phyloP scores from a whole-genome alignment of 2,797 vertebrate genomes.

The Parambassis ranga region DNA sequence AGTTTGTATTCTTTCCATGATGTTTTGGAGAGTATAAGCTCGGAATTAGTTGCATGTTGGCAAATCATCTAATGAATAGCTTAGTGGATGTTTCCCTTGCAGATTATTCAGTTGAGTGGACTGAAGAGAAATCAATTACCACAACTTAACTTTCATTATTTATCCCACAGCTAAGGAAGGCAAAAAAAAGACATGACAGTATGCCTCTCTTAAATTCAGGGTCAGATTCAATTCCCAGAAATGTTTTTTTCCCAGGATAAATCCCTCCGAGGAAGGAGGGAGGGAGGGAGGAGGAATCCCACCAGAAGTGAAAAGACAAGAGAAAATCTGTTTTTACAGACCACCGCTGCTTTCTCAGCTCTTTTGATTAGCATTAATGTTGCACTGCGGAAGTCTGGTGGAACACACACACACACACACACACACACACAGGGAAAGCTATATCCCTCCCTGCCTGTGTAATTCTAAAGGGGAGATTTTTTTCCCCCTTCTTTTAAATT shows the following conservation, averaged over 20 bases:
- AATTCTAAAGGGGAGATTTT: conserved; percentile 54
- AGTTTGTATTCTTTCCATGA: conserved; percentile 52
- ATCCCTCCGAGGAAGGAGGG: conserved; percentile 25
- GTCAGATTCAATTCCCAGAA: conserved; percentile 55
- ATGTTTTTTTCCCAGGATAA: conserved; percentile 53
- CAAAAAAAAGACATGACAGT: conserved; percentile 24
- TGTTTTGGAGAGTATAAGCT: conserved; percentile 63
- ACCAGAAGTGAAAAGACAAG: conserved; percentile 64
- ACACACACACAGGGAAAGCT: conserved; percentile 30
- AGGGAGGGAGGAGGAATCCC: conserved; percentile 9
- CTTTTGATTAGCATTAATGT: conserved; percentile 75
- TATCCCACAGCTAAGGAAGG: conserved; percentile 33
- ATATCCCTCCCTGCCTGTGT: conserved; percentile 30
- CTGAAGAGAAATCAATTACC: conserved; percentile 78
- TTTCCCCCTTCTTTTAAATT: conserved; percentile 66
- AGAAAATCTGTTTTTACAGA: conserved; percentile 71
- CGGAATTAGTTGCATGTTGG: conserved; percentile 72
- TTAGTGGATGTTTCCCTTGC: conserved; percentile 68
- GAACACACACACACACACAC: conserved; percentile 18
- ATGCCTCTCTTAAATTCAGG: conserved; percentile 45
- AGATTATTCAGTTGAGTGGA: conserved; percentile 79
- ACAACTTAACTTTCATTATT: conserved; percentile 68
- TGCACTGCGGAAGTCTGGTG: conserved; percentile 56
- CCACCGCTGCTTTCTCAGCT: conserved; percentile 67
- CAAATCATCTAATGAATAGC: conserved; percentile 70